Evolutionary conservation across 2,113 vertebrate genomes (phyloP).

Genomic region (Megaleporinus macrocephalus): DNA sequence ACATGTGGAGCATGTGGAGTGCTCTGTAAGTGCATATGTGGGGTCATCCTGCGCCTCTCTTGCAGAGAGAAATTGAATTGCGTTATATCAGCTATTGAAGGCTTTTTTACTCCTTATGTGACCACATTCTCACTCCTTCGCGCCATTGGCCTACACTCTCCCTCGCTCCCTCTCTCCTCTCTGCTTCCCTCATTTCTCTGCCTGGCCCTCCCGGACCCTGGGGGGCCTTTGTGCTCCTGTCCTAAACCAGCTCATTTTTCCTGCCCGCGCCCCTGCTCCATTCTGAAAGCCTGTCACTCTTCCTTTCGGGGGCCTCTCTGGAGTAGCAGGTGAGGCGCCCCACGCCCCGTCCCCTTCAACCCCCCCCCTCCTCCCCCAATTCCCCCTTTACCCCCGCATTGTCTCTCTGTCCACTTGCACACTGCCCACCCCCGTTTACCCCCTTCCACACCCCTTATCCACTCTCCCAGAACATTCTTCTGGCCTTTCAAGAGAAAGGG

Average conservation of each 20-base stretch:
- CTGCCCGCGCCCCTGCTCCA: conserved; percentile 46
- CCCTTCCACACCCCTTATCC: conserved; percentile 45
- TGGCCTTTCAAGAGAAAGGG: conserved; percentile 52
- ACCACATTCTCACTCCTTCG: conserved; percentile 3
- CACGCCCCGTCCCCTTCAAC: conserved; percentile 39
- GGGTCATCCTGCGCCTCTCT: neutral
- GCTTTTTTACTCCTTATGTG: conserved; percentile 19
- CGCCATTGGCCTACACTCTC: conserved; percentile 1
- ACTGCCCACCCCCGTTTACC: conserved; percentile 45
- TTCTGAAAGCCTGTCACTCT: conserved; percentile 66
- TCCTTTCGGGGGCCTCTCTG: conserved; percentile 57
- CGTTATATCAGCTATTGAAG: conserved; percentile 6
- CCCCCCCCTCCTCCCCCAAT: conserved; percentile 20
- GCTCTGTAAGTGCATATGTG: neutral
- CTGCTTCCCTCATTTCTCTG: conserved; percentile 41
- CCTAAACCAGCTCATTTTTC: conserved; percentile 60
- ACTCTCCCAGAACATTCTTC: conserved; percentile 52
- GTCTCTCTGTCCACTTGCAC: conserved; percentile 54
- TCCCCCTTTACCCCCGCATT: conserved; percentile 34
- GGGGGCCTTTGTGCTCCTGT: conserved; percentile 63
- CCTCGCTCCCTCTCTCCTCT: conserved; percentile 28
- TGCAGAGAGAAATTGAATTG: conserved; percentile 31
- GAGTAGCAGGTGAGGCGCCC: conserved; percentile 59
- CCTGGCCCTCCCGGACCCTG: conserved; percentile 48
- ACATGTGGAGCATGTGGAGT: too few relatives aligned